Conservation (phyloP, 2,888 invertebrate species). For the Eristalis intricaria region DNA sequence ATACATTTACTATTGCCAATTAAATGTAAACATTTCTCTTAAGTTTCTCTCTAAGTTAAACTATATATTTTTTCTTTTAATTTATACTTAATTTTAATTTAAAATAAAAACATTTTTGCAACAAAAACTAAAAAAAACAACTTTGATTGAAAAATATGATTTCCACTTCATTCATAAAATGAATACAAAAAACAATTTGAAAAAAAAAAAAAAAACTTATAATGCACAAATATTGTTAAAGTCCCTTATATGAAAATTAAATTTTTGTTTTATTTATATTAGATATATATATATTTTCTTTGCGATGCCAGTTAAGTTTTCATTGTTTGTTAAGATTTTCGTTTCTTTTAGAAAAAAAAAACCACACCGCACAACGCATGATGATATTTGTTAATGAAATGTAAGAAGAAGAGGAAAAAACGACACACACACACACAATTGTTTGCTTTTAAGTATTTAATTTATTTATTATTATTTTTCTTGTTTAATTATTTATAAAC, state of each 20-base stretch:
- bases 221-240: constrained; percentile 42
- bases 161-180: constrained; percentile 56
- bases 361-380: neutral
- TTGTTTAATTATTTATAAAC: constrained; percentile 61
- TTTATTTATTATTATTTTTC: constrained; percentile 65
- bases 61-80: constrained; percentile 73
- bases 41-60: constrained; percentile 59
- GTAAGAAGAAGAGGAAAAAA: constrained; percentile 19
- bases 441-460: constrained; percentile 65
- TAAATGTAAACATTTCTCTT: constrained; percentile 19
- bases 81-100: constrained; percentile 72
- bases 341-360: constrained; percentile 12
- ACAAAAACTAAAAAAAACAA: constrained; percentile 38
- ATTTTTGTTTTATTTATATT: constrained; percentile 29
- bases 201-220: constrained; percentile 44
- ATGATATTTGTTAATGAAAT: constrained; percentile 12
- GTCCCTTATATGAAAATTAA: constrained; percentile 41
- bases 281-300: neutral
- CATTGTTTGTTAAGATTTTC: constrained; percentile 23
- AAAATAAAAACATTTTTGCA: constrained; percentile 39
- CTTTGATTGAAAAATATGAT: constrained; percentile 50
- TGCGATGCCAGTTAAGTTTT: constrained; percentile 62
- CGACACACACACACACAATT: constrained; percentile 15
- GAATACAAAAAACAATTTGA: constrained; percentile 31
- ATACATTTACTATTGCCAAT: constrained; percentile 36